These are phyloP conservation scores for Periparus ater DNA, from an alignment of 2,797 vertebrate genomes.

Conservation along the genomic window DNA sequence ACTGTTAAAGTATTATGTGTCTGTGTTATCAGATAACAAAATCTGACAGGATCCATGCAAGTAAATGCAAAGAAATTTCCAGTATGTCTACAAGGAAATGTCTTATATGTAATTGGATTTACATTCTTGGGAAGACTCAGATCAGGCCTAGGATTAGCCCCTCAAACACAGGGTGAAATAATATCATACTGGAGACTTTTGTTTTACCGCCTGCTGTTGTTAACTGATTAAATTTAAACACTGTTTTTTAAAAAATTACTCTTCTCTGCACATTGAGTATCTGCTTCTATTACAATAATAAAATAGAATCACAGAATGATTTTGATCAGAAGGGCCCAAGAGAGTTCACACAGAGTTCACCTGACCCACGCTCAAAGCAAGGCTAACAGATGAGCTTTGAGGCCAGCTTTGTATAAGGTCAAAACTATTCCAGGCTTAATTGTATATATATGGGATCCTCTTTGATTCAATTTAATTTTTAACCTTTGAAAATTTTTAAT, in stretches of 20 bases:
- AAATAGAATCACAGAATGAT: background rate
- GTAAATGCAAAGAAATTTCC: slow-evolving; percentile 13
- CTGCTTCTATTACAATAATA: background rate
- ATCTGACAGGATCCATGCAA: background rate
- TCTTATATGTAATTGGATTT: background rate
- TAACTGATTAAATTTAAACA: background rate
- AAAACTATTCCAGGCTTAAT: background rate
- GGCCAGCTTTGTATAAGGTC: background rate
- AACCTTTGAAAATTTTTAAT: background rate
- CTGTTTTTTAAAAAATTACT: background rate
- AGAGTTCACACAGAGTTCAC: background rate
- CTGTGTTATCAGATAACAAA: background rate
- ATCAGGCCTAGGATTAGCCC: background rate
- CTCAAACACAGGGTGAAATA: background rate
- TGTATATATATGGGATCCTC: background rate
- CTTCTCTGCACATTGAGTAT: background rate
- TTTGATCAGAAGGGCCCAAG: background rate
- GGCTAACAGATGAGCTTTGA: background rate
- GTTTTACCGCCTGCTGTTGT: background rate
- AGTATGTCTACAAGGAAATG: background rate
- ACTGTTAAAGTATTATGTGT: background rate
- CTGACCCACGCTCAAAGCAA: background rate
- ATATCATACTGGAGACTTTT: background rate
- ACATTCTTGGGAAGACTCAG: background rate
- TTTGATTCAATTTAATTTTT: background rate